Conservation (phyloP, 2,797 vertebrate species). For the Melanotaenia parkinsoni region DNA sequence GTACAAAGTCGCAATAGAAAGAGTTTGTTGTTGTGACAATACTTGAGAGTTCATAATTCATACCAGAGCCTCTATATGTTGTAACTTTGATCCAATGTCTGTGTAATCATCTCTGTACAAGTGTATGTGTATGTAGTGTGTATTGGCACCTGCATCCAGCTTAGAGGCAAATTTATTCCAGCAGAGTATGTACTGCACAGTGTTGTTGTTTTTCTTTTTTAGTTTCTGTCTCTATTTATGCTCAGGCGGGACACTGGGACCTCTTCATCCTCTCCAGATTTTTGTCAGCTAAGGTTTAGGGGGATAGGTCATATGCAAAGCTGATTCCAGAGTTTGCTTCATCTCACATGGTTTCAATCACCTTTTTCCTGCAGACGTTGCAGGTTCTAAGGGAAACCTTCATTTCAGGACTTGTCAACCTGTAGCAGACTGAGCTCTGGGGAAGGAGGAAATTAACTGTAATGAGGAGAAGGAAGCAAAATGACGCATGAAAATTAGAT, state of each 20-base stretch:
- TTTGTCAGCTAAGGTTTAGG: conserved; percentile 74
- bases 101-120: conserved; percentile 24
- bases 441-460: conserved; percentile 48
- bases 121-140: conserved; percentile 22
- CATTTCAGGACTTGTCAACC: conserved; percentile 47
- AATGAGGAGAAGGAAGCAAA: conserved; percentile 12
- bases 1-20: conserved; percentile 20
- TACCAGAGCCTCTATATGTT: conserved; percentile 36
- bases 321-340: conserved; percentile 81
- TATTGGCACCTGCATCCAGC: conserved; percentile 34
- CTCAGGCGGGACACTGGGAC: conserved; percentile 57
- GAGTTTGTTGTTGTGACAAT: conserved; percentile 21
- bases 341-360: conserved; percentile 86
- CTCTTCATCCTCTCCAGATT: conserved; percentile 75
- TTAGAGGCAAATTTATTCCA: conserved; percentile 25
- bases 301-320: conserved; percentile 78
- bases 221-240: conserved; percentile 63
- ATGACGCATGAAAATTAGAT: conserved; percentile 37
- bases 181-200: neutral
- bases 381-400: conserved; percentile 63
- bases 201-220: conserved; percentile 34
- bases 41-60: conserved; percentile 32
- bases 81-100: conserved; percentile 51
- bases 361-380: conserved; percentile 66
- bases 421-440: conserved; percentile 42